phyloP scores from a whole-genome alignment of 2,113 vertebrate species.

The Physeter macrocephalus region DNA sequence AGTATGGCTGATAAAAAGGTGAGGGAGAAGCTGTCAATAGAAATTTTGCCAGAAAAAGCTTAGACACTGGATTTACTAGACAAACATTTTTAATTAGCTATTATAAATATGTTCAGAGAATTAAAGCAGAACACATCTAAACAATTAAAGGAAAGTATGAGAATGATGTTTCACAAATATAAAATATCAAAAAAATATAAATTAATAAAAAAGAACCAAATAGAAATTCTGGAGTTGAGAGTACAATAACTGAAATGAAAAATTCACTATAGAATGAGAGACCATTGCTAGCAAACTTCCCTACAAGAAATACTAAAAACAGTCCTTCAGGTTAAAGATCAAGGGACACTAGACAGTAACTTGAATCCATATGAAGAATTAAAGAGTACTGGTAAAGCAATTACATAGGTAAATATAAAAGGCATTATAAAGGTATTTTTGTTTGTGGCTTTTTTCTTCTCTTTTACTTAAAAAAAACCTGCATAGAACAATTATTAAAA shows the following conservation, averaged over 20 bases:
- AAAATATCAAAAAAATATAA: not conserved
- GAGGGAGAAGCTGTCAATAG: not conserved
- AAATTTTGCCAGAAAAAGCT: not conserved
- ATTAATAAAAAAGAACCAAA: not conserved
- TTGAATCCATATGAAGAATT: not conserved
- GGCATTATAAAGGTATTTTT: not conserved
- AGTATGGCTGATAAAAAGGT: not conserved
- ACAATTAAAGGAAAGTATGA: not conserved
- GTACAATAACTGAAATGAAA: not conserved
- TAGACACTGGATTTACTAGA: not conserved
- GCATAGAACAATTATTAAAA: not conserved
- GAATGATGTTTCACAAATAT: not conserved
- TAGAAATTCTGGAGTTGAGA: not conserved
- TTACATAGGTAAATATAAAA: not conserved
- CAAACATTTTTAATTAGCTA: not conserved
- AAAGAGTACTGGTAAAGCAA: not conserved
- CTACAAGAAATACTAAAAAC: not conserved
- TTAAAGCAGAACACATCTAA: not conserved
- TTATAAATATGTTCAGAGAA: not conserved
- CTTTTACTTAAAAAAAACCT: not conserved
- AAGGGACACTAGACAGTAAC: not conserved
- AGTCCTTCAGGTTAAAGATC: not conserved
- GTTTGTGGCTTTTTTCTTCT: not conserved
- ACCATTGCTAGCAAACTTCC: not conserved
- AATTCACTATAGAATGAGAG: not conserved